Evolutionary conservation across 2,797 vertebrate genomes (phyloP), one percentile per base, ranked within the genome.

Genomic region (Rhinichthys osculus): DNA sequence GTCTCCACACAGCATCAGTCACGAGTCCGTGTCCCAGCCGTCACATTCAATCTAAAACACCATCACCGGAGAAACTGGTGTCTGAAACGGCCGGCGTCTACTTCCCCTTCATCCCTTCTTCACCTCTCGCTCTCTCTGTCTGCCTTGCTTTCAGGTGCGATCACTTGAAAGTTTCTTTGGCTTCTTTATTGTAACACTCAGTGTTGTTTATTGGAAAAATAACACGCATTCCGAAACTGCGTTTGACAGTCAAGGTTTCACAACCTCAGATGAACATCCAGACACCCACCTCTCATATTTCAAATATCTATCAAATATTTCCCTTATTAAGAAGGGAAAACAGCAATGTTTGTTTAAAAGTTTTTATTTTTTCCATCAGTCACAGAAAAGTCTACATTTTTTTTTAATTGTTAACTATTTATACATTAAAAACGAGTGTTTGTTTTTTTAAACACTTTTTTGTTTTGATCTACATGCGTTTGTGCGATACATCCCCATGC

Each of bases 1-100:
- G 27, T 84, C 77, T 86, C 78, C 5, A 44, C 62, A 85, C 81
- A 82, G 54, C 71, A 66, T 71, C 71, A 47, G 86, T 70, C 66
- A 66, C 66, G 57, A 50, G 38, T 70, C 52, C 64, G 19, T 89
- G 85, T 82, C 90, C 90, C 91, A 86, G 62, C 87, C 89, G 91
- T 93, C 71, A 91, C 87, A 89, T 88, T 88, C 90, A 91, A 89
- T 86, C 72, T 82, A 59, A 5, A 66, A 78, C 78, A 74, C 81
- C 66, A 73, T 81, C 73, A 78, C 81, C 71, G 40, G 13, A 77
- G 74, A 62, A 30, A 77, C 84, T 87, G n/a, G n/a, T n/a, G n/a
- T n/a, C n/a, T n/a, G n/a, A n/a, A n/a, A 70, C 52, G 38, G 79
- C 9, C 10, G 50, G 23, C 6, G 35, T 81, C 70, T 85, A 23